Percentiles rank a stretch among this genome's conserved stretches.
phyloP scores from a whole-genome alignment of 2,797 vertebrate species.

The Acrossocheilus fasciatus region DNA sequence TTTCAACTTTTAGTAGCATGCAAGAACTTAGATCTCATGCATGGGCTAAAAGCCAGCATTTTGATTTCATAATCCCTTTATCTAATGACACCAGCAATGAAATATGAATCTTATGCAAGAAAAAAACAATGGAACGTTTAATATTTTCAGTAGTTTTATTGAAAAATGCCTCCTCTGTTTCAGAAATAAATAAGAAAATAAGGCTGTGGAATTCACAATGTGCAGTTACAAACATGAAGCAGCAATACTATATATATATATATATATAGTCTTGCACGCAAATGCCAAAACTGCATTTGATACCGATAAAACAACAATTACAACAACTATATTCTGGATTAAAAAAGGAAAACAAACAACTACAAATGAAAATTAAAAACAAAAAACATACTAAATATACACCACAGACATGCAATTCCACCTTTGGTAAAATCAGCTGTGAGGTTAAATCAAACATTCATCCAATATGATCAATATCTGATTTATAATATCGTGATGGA shows the following conservation, averaged over 20 bases:
- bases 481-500: conserved; percentile 83
- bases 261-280: conserved; percentile 89
- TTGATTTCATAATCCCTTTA: not conserved
- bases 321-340: conserved; percentile 87
- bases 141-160: conserved; percentile 99
- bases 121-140: conserved; percentile 33
- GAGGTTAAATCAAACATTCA: conserved; percentile 80
- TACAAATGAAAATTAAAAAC: conserved; percentile 68
- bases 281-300: conserved; percentile 88
- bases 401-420: conserved; percentile 98
- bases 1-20: not conserved
- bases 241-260: conserved; percentile 87
- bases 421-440: conserved; percentile 88
- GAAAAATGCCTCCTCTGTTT: conserved; percentile 99
- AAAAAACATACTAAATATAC: conserved; percentile 92
- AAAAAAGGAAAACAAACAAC: conserved; percentile 70
- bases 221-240: conserved; percentile 93
- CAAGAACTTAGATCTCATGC: not conserved
- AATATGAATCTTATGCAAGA: not conserved
- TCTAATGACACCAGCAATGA: not conserved
- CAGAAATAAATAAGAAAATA: conserved; percentile 99
- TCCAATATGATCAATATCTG: conserved; percentile 84
- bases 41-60: not conserved
- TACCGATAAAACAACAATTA: conserved; percentile 85
- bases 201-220: conserved; percentile 99